Evolutionary conservation across 2,888 invertebrate genomes (phyloP).

Genomic region (Drosophila monieri): DNA sequence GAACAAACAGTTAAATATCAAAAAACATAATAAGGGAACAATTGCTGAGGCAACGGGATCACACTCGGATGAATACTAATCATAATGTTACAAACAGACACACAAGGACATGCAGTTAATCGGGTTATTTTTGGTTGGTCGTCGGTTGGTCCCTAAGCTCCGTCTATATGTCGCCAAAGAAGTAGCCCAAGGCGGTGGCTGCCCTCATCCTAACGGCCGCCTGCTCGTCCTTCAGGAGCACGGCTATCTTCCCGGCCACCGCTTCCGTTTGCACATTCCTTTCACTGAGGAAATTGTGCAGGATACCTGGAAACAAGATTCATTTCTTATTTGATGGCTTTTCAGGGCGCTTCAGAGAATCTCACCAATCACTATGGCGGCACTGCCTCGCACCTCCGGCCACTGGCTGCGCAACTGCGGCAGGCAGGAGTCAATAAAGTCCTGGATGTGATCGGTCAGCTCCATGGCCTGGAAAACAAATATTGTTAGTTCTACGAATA

Average conservation of each 20-base stretch:
- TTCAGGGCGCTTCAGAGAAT: not conserved
- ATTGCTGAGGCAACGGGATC: slow-evolving; percentile 59
- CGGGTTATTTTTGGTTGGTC: slow-evolving; percentile 3
- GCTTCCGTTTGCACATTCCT: slow-evolving; percentile 81
- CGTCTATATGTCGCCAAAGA: slow-evolving; percentile 82
- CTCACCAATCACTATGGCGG: slow-evolving; percentile 83
- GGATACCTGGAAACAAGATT: slow-evolving; percentile 67
- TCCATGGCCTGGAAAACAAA: slow-evolving; percentile 75
- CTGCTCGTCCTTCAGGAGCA: slow-evolving; percentile 83
- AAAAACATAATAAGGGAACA: slow-evolving; percentile 55
- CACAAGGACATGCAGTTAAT: slow-evolving; percentile 16
- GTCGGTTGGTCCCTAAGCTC: slow-evolving; percentile 15
- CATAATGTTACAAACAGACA: slow-evolving; percentile 27
- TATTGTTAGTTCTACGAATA: no score
- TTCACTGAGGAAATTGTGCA: slow-evolving; percentile 81
- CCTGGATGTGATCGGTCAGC: slow-evolving; percentile 81
- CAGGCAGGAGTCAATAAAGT: slow-evolving; percentile 84
- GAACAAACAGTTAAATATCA: slow-evolving; percentile 47
- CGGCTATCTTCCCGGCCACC: slow-evolving; percentile 82
- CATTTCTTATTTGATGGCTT: not conserved
- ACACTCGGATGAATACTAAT: slow-evolving; percentile 64
- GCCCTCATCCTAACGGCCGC: slow-evolving; percentile 81
- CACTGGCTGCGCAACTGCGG: slow-evolving; percentile 84
- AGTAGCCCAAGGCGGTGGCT: slow-evolving; percentile 83
- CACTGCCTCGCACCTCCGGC: slow-evolving; percentile 83